Conservation (phyloP, 2,888 invertebrate genomes). For the Diachrysia chrysitis region DNA sequence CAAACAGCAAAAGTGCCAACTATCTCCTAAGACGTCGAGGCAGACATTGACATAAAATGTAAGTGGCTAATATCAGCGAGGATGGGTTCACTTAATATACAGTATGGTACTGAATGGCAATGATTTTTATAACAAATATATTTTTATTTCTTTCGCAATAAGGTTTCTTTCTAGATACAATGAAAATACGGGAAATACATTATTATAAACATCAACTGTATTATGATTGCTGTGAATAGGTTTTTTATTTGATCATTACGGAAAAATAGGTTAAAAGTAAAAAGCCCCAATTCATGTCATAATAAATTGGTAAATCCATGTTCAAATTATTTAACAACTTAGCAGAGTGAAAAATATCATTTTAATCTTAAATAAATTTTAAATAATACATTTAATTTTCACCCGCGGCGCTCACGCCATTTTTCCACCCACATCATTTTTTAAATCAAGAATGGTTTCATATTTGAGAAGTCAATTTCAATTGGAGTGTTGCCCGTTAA, state of each 20-base stretch:
- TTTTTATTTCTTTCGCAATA: slow-evolving; percentile 13
- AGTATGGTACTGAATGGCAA: slow-evolving; percentile 19
- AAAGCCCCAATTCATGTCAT: background rate
- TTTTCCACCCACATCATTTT: background rate
- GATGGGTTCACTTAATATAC: slow-evolving; percentile 32
- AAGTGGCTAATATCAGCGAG: slow-evolving; percentile 31
- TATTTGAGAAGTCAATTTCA: slow-evolving; percentile 18
- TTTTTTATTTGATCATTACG: background rate
- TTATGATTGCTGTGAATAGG: background rate
- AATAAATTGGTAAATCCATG: background rate
- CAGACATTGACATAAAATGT: slow-evolving; percentile 33
- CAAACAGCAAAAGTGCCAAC: slow-evolving; percentile 44
- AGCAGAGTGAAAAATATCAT: background rate
- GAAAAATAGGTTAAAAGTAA: background rate
- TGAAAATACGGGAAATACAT: background rate
- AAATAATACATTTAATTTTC: background rate
- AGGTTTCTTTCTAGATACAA: background rate
- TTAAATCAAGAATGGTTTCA: background rate
- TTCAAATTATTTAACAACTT: background rate
- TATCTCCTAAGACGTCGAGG: slow-evolving; percentile 21
- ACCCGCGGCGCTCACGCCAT: background rate
- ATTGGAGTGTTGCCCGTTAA: slow-evolving; percentile 42
- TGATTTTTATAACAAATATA: slow-evolving; percentile 29
- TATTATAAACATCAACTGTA: background rate
- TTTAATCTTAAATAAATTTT: background rate